phyloP scores from a whole-genome alignment of 2,113 vertebrate genomes.

The Gobio gobio region DNA sequence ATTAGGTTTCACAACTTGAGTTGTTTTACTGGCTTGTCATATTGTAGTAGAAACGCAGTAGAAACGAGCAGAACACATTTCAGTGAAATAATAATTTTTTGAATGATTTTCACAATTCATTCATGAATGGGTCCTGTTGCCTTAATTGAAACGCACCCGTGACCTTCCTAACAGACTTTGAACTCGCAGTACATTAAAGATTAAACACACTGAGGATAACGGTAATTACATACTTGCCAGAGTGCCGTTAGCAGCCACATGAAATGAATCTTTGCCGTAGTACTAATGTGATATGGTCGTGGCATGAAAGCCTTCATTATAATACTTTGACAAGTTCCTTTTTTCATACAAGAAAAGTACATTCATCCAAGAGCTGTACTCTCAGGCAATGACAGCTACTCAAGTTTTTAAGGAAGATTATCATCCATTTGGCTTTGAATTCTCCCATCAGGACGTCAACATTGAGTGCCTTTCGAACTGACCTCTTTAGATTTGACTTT shows the following conservation, averaged over 20 bases:
- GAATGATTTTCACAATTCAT: background rate
- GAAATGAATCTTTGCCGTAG: slow-evolving; percentile 14
- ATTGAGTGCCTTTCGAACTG: background rate
- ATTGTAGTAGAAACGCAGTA: background rate
- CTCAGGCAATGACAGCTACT: background rate
- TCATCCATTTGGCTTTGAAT: slow-evolving; percentile 23
- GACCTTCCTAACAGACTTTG: slow-evolving; percentile 27
- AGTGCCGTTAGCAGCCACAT: slow-evolving; percentile 3
- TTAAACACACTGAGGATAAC: slow-evolving; percentile 23
- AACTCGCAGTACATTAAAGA: slow-evolving; percentile 21
- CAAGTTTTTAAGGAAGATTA: background rate
- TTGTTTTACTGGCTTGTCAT: background rate
- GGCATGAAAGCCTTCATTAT: slow-evolving; percentile 22
- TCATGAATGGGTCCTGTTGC: background rate
- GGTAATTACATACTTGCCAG: slow-evolving; percentile 26
- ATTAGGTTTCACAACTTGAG: background rate
- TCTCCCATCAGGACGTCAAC: background rate
- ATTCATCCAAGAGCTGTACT: background rate
- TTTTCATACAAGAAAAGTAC: slow-evolving; percentile 19
- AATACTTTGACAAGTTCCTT: slow-evolving; percentile 22
- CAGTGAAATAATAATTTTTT: background rate
- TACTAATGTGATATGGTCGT: background rate
- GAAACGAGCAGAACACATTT: background rate
- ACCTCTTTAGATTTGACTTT: background rate
- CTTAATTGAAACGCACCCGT: background rate